These are phyloP conservation scores for Origma solitaria DNA, from an alignment of 2,113 vertebrate genomes.

Conservation along the genomic window DNA sequence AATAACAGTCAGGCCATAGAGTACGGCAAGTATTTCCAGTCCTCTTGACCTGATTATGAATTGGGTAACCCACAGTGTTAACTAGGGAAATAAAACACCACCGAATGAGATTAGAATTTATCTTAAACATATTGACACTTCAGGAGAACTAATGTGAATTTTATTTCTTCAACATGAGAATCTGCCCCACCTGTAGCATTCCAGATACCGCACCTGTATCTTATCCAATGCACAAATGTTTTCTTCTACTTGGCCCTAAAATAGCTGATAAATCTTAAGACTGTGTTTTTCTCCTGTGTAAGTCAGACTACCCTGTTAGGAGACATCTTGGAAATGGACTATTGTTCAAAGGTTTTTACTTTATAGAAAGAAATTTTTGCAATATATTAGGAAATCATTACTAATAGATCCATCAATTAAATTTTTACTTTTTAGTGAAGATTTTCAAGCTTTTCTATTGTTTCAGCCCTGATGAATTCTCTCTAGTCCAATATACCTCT, in stretches of 20 bases:
- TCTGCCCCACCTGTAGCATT: neutral
- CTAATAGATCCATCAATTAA: neutral
- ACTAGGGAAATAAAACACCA: neutral
- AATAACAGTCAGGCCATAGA: neutral
- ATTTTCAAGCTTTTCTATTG: neutral
- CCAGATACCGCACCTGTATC: neutral
- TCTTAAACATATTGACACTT: neutral
- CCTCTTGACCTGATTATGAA: neutral
- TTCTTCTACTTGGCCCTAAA: neutral
- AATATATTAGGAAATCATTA: neutral
- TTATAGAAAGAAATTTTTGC: neutral
- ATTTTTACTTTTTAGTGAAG: neutral
- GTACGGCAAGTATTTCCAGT: neutral
- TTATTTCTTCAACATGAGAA: neutral
- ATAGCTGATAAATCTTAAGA: neutral
- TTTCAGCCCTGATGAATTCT: neutral
- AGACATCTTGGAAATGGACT: neutral
- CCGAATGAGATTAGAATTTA: neutral
- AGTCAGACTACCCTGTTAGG: neutral
- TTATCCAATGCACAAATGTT: neutral
- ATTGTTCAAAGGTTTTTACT: neutral
- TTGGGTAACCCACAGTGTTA: neutral
- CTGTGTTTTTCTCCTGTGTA: neutral
- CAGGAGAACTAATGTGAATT: neutral
- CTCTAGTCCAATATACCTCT: neutral